Evolutionary conservation across 2,888 invertebrate genomes (phyloP), one percentile per base, ranked within the genome.

Genomic region (Agrilus cyanescens): DNA sequence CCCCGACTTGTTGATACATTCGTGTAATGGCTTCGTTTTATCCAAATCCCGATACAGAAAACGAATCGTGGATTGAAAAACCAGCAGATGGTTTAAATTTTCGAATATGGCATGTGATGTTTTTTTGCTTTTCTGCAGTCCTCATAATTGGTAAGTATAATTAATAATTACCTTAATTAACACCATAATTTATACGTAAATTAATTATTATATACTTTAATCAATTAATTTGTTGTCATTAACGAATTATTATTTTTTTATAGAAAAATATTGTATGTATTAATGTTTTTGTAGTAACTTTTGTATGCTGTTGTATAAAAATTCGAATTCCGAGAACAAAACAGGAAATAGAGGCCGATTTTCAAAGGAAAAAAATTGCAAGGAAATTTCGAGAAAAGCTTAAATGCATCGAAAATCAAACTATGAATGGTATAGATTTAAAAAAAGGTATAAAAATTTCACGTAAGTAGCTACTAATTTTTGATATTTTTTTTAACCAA

Each of bases 291-390:
- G 2, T 60, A 89, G 89, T 85, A 47, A 80, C 93, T 50, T 77
- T 89, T 59, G 69, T 91, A 41, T 94, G 93, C 63, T 94, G 93
- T 61, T 90, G 91, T 60, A 77, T 90, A 57, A 83, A 86, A 51
- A 87, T 91, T 65, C 81, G 94, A 31, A 85, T 95, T 52, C 94
- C 94, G 1, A 74, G 94, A 41, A 94, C 94, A 1, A 93, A 93
- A 63, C 91, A 93, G 65, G 91, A 94, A 67, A 94, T 95, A 49
- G 91, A 93, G 63, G 91, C 90, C 0, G 90, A 94, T 66, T 90
- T 85, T 65, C 81, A 86, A 55, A 73, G 93, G 14, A 81, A 86
- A 56, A 83, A 80, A 63, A 79, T 93, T 37, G 82, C 89, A 0
- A 75, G 76, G 53, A 87, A 84, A 63, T 93, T 93, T 63, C 76